Conservation (phyloP, 2,888 invertebrate species). For the Cosmia pyralina region DNA sequence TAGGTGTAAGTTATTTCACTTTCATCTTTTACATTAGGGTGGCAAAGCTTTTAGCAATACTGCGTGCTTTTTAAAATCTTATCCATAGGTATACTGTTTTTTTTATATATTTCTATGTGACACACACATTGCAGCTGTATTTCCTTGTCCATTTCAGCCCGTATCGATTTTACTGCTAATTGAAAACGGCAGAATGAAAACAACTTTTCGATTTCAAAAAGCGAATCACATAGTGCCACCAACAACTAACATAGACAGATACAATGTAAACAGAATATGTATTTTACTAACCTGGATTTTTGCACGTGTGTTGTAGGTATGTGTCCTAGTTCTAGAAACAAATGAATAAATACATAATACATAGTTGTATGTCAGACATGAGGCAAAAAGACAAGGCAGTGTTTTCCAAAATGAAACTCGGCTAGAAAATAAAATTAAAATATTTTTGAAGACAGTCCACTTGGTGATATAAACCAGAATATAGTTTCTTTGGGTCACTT, state of each 20-base stretch:
- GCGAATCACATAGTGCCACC: constrained; percentile 22
- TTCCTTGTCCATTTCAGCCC: not conserved
- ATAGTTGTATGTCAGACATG: not conserved
- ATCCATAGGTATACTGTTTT: too few species aligned
- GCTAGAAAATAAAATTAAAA: not conserved
- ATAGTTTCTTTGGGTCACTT: too few species aligned
- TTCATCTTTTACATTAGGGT: constrained; percentile 1
- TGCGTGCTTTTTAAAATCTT: not conserved
- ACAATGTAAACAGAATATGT: constrained; percentile 38
- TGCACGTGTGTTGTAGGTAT: not conserved
- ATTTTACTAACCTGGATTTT: constrained; percentile 32
- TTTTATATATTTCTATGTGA: too few species aligned
- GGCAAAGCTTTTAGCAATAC: not conserved
- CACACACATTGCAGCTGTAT: not conserved
- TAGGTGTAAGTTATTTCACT: constrained; percentile 27
- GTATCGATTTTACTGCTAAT: constrained; percentile 3
- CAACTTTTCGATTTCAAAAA: constrained; percentile 34
- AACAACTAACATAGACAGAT: constrained; percentile 24
- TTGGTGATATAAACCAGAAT: not conserved
- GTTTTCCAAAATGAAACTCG: not conserved
- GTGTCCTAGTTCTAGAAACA: constrained; percentile 27
- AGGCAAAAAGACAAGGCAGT: not conserved
- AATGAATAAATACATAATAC: constrained; percentile 25
- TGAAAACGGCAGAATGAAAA: constrained; percentile 15
- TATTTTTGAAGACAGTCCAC: not conserved